Evolutionary conservation across 1,140 invertebrate genomes (phyloP).

Genomic region (Drosophila truncata): DNA sequence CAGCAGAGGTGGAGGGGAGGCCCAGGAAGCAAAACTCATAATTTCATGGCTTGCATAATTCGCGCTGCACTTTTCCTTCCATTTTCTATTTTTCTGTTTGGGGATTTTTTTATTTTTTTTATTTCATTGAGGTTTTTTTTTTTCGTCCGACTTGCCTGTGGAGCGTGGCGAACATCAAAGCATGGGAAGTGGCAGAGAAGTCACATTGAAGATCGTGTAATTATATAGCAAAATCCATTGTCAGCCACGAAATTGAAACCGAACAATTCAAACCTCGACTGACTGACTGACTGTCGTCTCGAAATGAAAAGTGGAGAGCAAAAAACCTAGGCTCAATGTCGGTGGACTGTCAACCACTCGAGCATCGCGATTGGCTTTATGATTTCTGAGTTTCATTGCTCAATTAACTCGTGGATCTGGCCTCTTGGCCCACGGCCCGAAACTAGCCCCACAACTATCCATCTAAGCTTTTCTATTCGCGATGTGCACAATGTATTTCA

Average conservation of each 20-base stretch:
- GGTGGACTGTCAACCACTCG: constrained; percentile 48
- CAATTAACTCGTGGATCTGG: constrained; percentile 69
- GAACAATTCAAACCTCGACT: constrained; percentile 68
- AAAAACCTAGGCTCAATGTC: constrained; percentile 53
- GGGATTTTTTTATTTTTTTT: constrained; percentile 11
- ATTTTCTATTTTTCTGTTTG: constrained; percentile 22
- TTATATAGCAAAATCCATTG: constrained; percentile 81
- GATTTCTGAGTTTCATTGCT: constrained; percentile 49
- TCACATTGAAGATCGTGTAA: constrained; percentile 78
- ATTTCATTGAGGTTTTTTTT: constrained; percentile 16
- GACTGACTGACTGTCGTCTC: constrained; percentile 44
- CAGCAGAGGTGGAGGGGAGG: background rate
- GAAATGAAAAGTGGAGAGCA: constrained; percentile 21
- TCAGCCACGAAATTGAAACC: constrained; percentile 81
- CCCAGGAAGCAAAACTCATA: constrained; percentile 71
- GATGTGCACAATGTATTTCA: constrained; percentile 20
- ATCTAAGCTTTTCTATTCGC: constrained; percentile 25
- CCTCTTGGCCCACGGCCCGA: constrained; percentile 58
- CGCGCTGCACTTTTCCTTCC: constrained; percentile 65
- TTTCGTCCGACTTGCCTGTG: constrained; percentile 72
- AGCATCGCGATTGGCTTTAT: constrained; percentile 48
- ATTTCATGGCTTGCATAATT: constrained; percentile 73
- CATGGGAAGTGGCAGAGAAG: constrained; percentile 62
- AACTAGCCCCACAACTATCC: constrained; percentile 18
- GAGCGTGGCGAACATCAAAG: constrained; percentile 75